Evolutionary conservation across 2,797 vertebrate species (phyloP).

Genomic region (Pangasius sanitwongsei): DNA sequence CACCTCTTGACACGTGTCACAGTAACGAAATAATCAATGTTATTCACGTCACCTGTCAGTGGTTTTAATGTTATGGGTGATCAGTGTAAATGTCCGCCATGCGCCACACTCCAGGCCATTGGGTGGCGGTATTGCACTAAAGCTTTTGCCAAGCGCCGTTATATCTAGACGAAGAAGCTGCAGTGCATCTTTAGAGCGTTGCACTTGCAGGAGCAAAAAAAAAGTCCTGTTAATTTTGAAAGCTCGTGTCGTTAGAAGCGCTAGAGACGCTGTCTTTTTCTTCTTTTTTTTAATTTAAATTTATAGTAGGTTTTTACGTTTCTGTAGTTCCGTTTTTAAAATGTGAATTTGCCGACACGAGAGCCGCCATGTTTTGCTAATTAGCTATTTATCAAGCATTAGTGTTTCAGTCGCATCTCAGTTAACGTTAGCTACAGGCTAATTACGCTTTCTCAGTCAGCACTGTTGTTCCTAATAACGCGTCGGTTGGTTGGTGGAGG

Average conservation of each 20-base stretch:
- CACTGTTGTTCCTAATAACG: not conserved
- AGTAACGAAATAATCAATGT: too few relatives aligned
- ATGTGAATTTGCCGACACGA: not conserved
- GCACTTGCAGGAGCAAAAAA: too few relatives aligned
- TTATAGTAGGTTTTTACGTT: not conserved
- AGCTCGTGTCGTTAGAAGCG: not conserved
- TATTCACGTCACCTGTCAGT: too few relatives aligned
- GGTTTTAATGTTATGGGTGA: too few relatives aligned
- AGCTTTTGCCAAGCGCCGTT: too few relatives aligned
- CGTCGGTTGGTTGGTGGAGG: too few relatives aligned
- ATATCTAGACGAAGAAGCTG: not conserved
- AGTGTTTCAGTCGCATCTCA: not conserved
- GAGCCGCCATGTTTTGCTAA: not conserved
- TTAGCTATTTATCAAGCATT: not conserved
- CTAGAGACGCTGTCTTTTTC: not conserved
- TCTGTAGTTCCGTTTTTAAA: not conserved
- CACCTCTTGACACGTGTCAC: too few relatives aligned
- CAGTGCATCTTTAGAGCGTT: too few relatives aligned
- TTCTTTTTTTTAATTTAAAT: not conserved
- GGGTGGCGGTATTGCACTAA: not conserved
- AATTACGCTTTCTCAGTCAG: not conserved
- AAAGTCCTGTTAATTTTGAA: not conserved
- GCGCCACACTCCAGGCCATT: not conserved
- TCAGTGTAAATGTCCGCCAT: too few relatives aligned
- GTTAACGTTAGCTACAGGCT: not conserved